phyloP scores from a whole-genome alignment of 30 jellyfish, hydroid and myxozoan species.

The Aurelia coerulea region DNA sequence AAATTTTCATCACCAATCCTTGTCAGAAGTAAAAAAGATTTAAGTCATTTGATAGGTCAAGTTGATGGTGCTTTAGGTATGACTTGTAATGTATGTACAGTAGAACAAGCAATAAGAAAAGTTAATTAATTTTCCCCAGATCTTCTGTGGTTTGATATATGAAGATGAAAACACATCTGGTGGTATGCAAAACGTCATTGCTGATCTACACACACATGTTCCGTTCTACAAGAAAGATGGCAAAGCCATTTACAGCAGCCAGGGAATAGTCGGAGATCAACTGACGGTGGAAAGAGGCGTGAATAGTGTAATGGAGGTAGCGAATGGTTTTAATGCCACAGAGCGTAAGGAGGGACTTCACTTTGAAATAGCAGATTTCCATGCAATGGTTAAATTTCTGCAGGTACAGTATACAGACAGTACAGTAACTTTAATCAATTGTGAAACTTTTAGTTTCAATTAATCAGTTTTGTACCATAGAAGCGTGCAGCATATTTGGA shows the following conservation, averaged over 20 bases:
- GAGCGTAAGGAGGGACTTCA: conserved; percentile 32
- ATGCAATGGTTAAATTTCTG: conserved; percentile 13
- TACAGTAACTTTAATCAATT: no score
- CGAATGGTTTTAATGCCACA: conserved; percentile 33
- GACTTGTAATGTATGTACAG: background rate
- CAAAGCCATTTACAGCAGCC: background rate
- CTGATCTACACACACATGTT: conserved; percentile 15
- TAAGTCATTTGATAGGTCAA: no score
- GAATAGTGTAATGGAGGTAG: conserved; percentile 20
- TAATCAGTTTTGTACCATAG: no score
- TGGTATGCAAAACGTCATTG: conserved; percentile 20
- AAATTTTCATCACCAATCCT: no score
- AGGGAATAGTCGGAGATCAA: conserved; percentile 40
- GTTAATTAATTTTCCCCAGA: background rate
- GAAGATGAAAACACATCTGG: conserved; percentile 18
- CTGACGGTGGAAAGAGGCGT: conserved; percentile 32
- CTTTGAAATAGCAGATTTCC: conserved; percentile 27
- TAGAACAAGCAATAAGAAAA: background rate
- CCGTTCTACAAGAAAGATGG: conserved; percentile 15
- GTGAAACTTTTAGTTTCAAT: no score
- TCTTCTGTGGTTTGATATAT: conserved; percentile 40
- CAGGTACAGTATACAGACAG: background rate
- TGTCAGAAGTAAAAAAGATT: no score
- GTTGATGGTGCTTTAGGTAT: no score
- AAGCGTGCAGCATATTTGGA: no score